Evolutionary conservation across 2,888 invertebrate genomes (phyloP), one percentile per base, ranked within the genome.

Genomic region (Camponotus fellah): DNA sequence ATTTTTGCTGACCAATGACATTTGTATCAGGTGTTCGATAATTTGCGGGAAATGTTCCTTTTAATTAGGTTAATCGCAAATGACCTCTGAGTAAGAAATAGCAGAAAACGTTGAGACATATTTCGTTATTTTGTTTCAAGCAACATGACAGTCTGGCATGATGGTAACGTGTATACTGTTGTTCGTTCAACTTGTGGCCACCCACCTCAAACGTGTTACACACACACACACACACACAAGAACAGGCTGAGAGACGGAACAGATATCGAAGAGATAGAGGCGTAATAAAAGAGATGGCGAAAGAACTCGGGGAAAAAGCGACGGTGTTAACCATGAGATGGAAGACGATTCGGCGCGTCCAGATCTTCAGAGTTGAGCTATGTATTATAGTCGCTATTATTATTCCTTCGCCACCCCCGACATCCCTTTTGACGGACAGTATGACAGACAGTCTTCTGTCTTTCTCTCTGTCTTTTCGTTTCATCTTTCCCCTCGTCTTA

Each of bases 81-180:
- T 53, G 2, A 69, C 46, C 46, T 72, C 26, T 81, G 80, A 83
- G 86, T 85, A 87, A 88, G 86, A 85, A 88, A 89, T 72, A 87
- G 86, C 75, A 69, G 43, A 77, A 43, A 74, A 81, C 58, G 77
- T 76, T 64, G 71, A 68, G 82, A 62, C 58, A 83, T 17, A 82
- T 86, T 81, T 85, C 84, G 90, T 87, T 88, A 90, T 90, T 87
- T 87, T 81, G 83, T 84, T 84, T 72, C 81, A 88, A 83, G 86
- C 77, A 80, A 87, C 84, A 91, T 88, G 92, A 91, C 92, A 92
- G 89, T 90, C 91, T 88, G 91, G 90, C 92, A 91, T 91, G 93
- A 93, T 92, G 90, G 87, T 88, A 92, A 93, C 93, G 92, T 90
- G 91, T 92, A 92, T 93, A 89, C 91, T 91, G 93, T 93, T 93